Percentiles rank a stretch among this genome's conserved stretches.
phyloP scores from a whole-genome alignment of 2,888 invertebrate species.

The Acronicta psi region DNA sequence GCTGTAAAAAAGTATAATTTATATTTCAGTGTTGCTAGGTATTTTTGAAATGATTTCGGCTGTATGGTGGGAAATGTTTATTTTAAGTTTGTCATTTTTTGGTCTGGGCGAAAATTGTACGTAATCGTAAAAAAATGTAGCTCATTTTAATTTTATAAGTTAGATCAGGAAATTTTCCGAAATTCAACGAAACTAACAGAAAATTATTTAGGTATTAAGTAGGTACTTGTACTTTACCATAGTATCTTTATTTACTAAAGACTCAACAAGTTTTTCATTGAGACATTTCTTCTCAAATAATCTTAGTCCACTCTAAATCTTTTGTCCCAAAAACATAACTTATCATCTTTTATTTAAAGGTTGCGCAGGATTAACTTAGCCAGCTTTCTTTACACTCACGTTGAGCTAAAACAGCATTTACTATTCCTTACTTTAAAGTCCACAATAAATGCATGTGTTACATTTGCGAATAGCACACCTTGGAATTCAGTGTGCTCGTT shows the following conservation, averaged over 20 bases:
- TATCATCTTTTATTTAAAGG: constrained; percentile 35
- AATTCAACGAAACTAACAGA: too few species aligned
- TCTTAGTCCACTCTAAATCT: constrained; percentile 8
- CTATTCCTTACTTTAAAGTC: constrained; percentile 1
- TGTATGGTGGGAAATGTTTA: constrained; percentile 4
- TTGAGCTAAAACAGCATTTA: constrained; percentile 28
- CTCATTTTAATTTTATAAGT: too few species aligned
- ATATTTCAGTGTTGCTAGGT: constrained; percentile 41
- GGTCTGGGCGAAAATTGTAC: neutral
- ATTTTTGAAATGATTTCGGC: constrained; percentile 35
- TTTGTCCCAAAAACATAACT: constrained; percentile 29
- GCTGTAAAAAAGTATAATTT: constrained; percentile 53
- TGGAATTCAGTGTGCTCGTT: constrained; percentile 69
- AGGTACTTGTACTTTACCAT: too few species aligned
- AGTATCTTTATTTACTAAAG: too few species aligned
- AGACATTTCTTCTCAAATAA: neutral
- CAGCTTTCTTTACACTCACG: neutral
- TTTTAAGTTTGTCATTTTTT: neutral
- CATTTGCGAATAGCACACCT: constrained; percentile 31
- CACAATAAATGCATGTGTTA: constrained; percentile 7
- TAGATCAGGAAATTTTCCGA: too few species aligned
- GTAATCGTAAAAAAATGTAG: too few species aligned
- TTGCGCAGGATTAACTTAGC: constrained; percentile 22
- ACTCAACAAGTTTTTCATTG: neutral
- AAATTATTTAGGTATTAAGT: too few species aligned